A percentile compares a stretch with the other conserved stretches of the same genome.
Evolutionary conservation across 2,113 vertebrate species (phyloP).

Genomic region (Prietella phreatophila): DNA sequence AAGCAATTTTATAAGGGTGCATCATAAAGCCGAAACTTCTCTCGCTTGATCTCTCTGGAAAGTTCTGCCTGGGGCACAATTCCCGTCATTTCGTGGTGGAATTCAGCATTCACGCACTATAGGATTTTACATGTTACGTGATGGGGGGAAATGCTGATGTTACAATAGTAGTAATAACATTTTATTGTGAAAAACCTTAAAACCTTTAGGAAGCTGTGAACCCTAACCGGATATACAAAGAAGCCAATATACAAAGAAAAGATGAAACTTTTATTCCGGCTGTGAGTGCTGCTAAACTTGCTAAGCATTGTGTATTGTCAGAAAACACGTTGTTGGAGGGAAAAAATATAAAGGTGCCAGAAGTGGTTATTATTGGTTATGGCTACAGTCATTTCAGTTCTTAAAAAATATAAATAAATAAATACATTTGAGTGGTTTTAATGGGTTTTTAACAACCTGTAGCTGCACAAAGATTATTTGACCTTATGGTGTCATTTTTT

Average conservation of each 20-base stretch:
- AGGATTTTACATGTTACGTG: not conserved
- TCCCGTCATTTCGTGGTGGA: not conserved
- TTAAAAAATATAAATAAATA: no score
- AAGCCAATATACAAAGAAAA: not conserved
- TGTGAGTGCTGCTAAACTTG: not conserved
- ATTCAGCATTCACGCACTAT: not conserved
- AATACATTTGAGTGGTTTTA: not conserved
- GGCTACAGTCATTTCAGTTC: not conserved
- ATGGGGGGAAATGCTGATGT: not conserved
- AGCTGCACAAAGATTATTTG: no score
- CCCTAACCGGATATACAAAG: not conserved
- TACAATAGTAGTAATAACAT: not conserved
- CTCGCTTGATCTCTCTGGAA: not conserved
- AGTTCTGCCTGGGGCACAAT: not conserved
- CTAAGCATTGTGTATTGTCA: not conserved
- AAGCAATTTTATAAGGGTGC: not conserved
- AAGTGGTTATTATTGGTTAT: not conserved
- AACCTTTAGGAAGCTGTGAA: not conserved
- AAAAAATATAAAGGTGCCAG: not conserved
- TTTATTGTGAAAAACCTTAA: not conserved
- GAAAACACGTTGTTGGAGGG: not conserved
- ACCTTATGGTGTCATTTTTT: no score
- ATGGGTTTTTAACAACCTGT: no score
- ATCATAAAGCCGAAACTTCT: not conserved
- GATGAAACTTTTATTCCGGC: not conserved